Evolutionary conservation across 30 jellyfish, hydroid and myxozoan genomes (phyloP), one percentile per base, ranked within the genome.

Genomic region (Haliclystus octoradiatus): DNA sequence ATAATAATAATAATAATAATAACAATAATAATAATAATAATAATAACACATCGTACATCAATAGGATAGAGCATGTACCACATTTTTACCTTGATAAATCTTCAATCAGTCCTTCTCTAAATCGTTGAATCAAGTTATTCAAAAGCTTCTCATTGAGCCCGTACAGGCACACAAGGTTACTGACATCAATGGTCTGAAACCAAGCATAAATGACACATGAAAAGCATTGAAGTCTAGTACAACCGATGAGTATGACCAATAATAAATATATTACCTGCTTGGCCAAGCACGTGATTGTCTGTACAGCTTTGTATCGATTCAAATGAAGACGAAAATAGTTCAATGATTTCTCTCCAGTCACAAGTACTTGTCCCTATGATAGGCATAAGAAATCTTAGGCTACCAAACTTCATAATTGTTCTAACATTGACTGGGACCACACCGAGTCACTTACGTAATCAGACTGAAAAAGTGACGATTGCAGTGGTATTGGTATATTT

Each of bases 31-130:
- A n/a, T n/a, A n/a, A n/a, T n/a, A n/a, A n/a, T n/a, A n/a, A n/a
- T n/a, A n/a, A n/a, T n/a, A n/a, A n/a, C n/a, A n/a, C n/a, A n/a
- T n/a, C n/a, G n/a, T n/a, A n/a, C n/a, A n/a, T n/a, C n/a, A n/a
- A n/a, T n/a, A n/a, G n/a, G n/a, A n/a, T n/a, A n/a, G n/a, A n/a
- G n/a, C n/a, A n/a, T n/a, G n/a, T n/a, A n/a, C n/a, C n/a, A n/a
- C n/a, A n/a, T n/a, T n/a, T n/a, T n/a, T n/a, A 89, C 98, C 92
- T 75, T 82, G 61, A 89, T 31, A 89, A 77, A 52, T 89, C 98
- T 67, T 68, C 75, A 74, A 89, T 89, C 34, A 89, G 83, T 1
- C 95, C 95, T 53, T 89, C 95, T 7, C 65, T 69, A 40, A 52
- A 81, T n/a, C 98, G 71, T 32, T 75, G 86, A 13, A 73, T 85